phyloP scores from a whole-genome alignment of 2,113 vertebrate genomes.

The Paracanthobrama guichenoti region DNA sequence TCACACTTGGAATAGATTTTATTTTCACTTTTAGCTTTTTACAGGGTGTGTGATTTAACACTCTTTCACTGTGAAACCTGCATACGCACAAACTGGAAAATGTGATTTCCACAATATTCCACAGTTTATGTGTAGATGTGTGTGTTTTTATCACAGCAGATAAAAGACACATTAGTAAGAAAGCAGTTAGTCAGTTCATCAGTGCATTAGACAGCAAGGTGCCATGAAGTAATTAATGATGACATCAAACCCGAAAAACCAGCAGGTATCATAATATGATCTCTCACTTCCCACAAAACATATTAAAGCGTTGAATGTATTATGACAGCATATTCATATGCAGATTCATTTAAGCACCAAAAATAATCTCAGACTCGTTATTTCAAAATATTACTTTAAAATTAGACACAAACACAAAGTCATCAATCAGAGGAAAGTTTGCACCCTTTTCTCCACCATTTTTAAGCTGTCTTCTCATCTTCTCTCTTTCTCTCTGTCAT shows the following conservation, averaged over 20 bases:
- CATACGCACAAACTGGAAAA: neutral
- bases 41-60: constrained; percentile 34
- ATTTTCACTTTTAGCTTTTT: constrained; percentile 30
- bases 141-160: neutral
- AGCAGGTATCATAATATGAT: constrained; percentile 16
- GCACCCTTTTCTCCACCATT: neutral
- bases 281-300: neutral
- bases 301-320: neutral
- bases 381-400: neutral
- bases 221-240: constrained; percentile 16
- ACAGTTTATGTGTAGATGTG: neutral
- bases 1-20: neutral
- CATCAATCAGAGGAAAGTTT: neutral
- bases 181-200: constrained; percentile 23
- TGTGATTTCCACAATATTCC: neutral
- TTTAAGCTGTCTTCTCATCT: neutral
- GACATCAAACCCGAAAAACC: constrained; percentile 30
- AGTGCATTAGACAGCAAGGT: constrained; percentile 17
- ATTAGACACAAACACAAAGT: neutral
- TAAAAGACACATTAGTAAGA: constrained; percentile 1
- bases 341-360: no score
- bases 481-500: constrained; percentile 4
- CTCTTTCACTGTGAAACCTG: neutral
- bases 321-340: neutral
- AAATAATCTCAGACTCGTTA: neutral